Evolutionary conservation across 2,797 vertebrate genomes (phyloP).

Genomic region (Dermochelys coriacea): DNA sequence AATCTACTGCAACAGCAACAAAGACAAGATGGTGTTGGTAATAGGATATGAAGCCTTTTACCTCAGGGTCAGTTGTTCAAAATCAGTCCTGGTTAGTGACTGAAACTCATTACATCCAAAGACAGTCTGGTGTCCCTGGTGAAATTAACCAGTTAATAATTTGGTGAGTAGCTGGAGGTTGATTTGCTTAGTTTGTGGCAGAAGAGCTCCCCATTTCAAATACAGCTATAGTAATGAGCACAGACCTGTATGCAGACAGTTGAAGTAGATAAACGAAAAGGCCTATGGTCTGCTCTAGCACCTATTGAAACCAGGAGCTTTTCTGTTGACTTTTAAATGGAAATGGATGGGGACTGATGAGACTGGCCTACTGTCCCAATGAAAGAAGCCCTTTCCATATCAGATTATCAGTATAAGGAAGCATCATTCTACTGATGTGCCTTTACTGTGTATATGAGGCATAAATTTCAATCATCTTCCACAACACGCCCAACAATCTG

Average conservation of each 20-base stretch:
- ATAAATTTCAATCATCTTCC: neutral
- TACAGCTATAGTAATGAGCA: neutral
- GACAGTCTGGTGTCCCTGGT: neutral
- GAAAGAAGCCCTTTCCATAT: neutral
- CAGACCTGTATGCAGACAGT: neutral
- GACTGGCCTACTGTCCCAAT: neutral
- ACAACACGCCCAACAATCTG: neutral
- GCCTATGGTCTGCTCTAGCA: neutral
- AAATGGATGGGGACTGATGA: neutral
- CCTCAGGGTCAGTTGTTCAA: neutral
- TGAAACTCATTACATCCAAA: neutral
- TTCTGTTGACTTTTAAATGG: neutral
- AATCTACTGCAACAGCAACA: neutral
- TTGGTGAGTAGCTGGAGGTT: neutral
- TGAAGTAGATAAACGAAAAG: neutral
- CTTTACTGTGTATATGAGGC: accelerated
- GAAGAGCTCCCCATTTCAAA: neutral
- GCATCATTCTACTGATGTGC: neutral
- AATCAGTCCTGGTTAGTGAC: neutral
- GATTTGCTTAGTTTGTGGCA: no score
- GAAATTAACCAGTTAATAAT: neutral
- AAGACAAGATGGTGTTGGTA: neutral
- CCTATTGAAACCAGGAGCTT: neutral
- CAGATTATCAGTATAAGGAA: neutral
- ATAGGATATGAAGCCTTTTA: neutral